Base-by-base conservation (phyloP, 2,797 vertebrate genomes). In the Hypotaenidia philippensis region DNA sequence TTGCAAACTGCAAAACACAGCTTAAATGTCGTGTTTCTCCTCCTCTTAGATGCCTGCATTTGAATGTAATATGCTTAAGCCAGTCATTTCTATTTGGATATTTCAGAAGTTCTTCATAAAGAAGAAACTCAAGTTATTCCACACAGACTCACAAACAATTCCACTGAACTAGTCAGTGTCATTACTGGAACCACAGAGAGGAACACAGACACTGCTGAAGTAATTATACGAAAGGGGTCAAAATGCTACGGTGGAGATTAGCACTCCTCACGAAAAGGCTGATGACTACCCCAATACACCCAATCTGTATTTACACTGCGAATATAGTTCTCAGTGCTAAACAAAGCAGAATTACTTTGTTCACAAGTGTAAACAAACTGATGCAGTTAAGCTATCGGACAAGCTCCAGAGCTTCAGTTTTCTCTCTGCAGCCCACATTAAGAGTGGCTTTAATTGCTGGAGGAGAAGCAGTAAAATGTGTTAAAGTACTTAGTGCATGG, bases 281-380 rank as follows among this genome's bases (percentile, higher is more conserved):
- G 82, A 94, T 44, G 83, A 79, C 32, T 34, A 56, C 29, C 32
- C 31, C 57, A 64, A 20, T 16, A 47, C 44, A 44, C 1, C 2
- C 47, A 78, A 71, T 36, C 68, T 87, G 49, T 74, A 63, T 83
- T 90, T 86, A 75, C 38, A 72, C 31, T 25, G 53, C 65, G 18
- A 32, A 34, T 36, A 31, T 1, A 56, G 63, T 31, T 83, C 60
- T 71, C 21, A 11, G 13, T 60, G 53, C 55, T 78, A 86, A 69
- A 69, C 34, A 84, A 76, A 82, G 31, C n/a, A 89, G 63, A 84
- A 90, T 49, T 32, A 52, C 32, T 89, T 87, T 9, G 5, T 27
- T 47, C 89, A 72, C 32, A 91, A 69, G 71, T 52, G 76, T 26
- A 92, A 94, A 95, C 82, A 94, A 78, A 88, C 19, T 17, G 45